Base-by-base conservation (phyloP, 2,888 invertebrate species). In the Amitus sp. region DNA sequence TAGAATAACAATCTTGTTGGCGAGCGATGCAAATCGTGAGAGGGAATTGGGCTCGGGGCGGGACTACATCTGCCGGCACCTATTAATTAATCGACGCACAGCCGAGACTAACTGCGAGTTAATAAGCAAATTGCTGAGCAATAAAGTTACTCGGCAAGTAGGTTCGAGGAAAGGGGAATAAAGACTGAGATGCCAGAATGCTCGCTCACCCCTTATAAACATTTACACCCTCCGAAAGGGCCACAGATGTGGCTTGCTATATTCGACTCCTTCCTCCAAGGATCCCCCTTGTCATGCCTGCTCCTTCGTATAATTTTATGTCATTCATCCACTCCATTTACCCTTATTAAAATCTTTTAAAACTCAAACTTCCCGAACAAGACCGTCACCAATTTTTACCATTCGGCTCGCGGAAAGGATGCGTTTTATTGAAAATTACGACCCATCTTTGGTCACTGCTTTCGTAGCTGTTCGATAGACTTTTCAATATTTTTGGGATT, bases 111-210 rank as follows among this genome's bases (percentile, higher is more conserved):
- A 81, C 79, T 79, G 78, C 79, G 76, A 82, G 80, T 82, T 82
- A 82, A 82, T 82, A 82, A 82, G 82, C 80, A 82, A 82, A 82
- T 82, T 82, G 82, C 78, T 73, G 73, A 73, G 81, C 79, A 78
- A 82, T 82, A 82, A 80, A 80, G 77, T 79, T 75, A 73, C 73
- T 64, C 64, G 72, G 70, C 67, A 67, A 73, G 70, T 66, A 65
- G 15, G 62, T 66, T 47, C 46, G 46, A 47, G 43, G 55, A 61
- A 53, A 51, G 64, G 47, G 63, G 60, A 50, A 43, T 58, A 56
- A 65, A 60, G 62, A 69, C 68, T 54, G 67, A 62, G 65, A 67
- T 61, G 63, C 63, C 63, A 42, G 58, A 58, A 63, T 51, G 68
- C 69, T 66, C 70, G 67, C 73, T 71, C 73, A 73, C 68, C 71